phyloP scores from a whole-genome alignment of 2,888 invertebrate species.

The Bimastos eiseni region DNA sequence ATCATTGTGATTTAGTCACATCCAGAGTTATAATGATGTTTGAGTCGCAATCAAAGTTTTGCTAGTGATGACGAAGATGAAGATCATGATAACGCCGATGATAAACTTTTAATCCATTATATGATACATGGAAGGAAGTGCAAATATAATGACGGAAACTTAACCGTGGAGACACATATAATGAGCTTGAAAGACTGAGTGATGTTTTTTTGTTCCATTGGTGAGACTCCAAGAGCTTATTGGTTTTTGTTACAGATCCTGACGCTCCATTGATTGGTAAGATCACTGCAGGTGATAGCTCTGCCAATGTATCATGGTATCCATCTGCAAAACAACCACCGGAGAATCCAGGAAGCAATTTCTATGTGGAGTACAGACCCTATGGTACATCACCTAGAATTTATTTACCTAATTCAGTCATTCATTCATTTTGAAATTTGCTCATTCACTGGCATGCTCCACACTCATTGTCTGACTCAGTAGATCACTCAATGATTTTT shows the following conservation, averaged over 20 bases:
- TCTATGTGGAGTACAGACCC: slow-evolving; percentile 33
- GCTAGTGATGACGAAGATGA: background rate
- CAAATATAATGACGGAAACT: background rate
- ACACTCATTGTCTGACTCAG: background rate
- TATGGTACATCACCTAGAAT: background rate
- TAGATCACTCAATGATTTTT: too few relatives aligned
- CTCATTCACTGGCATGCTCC: background rate
- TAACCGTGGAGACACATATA: background rate
- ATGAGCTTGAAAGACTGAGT: background rate
- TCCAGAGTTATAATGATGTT: too few relatives aligned
- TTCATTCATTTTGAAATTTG: background rate
- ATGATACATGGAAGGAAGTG: background rate
- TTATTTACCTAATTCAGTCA: background rate
- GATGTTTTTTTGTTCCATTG: background rate
- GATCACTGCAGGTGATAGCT: background rate
- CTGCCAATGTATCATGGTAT: slow-evolving; percentile 16
- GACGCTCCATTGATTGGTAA: slow-evolving; percentile 24
- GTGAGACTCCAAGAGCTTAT: background rate
- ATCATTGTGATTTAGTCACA: too few relatives aligned
- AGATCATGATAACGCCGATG: background rate
- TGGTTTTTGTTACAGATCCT: slow-evolving; percentile 29
- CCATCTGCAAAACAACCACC: slow-evolving; percentile 13
- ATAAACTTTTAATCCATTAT: background rate
- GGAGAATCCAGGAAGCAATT: slow-evolving; percentile 34
- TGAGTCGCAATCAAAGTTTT: too few relatives aligned